Evolutionary conservation across 2,797 vertebrate genomes (phyloP), one percentile per base, ranked within the genome.

Genomic region (Siniperca undulata): DNA sequence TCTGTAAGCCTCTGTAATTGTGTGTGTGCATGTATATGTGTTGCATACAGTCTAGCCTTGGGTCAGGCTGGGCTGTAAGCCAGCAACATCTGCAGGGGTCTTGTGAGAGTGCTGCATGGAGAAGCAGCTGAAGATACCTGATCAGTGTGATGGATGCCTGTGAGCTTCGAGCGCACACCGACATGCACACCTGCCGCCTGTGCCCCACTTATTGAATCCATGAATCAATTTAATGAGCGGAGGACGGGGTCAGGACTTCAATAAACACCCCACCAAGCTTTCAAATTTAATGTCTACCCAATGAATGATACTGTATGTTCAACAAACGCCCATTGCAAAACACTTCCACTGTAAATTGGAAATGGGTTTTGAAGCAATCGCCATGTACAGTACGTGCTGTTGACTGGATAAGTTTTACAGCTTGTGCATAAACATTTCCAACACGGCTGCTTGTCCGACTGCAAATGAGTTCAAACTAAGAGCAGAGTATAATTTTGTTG

Each of bases 191-290:
- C 95, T 96, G 96, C 92, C 91, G 90, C 93, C 92, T 89, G 92
- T 88, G 92, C 88, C 90, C 93, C 92, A 94, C 93, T 95, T 96
- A 96, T 95, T 93, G 94, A 89, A 93, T 93, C 93, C 91, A 95
- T 97, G 95, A 96, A 97, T 97, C 96, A 97, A 94, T 91, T 94
- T 97, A 97, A 97, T 95, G 94, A 96, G 95, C 88, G 74, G 87
- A 95, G 88, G 90, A 85, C 85, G 87, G 94, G 94, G 95, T 96
- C 94, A 95, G 86, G 92, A 95, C 96, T 96, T 95, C 94, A 95
- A 96, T 95, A 94, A 95, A 93, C 89, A 93, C 93, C 93, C 92
- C 76, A 82, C 90, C 83, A 84, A 89, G 92, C 93, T 91, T 88
- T 91, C 90, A 87, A 38, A 89, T 89, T 71, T 91, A 88, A 91